A percentile compares a stretch with the other conserved stretches of the same genome.
phyloP scores from a whole-genome alignment of 1,140 invertebrate genomes.

The Argopecten irradians region DNA sequence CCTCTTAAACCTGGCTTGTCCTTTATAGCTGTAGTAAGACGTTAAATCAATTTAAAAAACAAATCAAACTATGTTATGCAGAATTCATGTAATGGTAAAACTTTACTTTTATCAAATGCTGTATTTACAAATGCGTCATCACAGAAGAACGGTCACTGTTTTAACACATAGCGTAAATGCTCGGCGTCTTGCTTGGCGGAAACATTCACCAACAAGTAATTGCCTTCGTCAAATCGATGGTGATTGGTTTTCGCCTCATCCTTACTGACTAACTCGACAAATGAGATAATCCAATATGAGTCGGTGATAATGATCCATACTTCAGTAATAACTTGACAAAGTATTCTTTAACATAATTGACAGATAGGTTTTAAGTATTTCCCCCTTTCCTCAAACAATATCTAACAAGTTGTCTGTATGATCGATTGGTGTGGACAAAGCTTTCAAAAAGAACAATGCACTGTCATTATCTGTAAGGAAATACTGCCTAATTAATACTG shows the following conservation, averaged over 20 bases:
- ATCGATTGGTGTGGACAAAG: not conserved
- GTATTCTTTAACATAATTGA: constrained; percentile 2
- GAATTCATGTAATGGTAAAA: no score
- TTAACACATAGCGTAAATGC: not conserved
- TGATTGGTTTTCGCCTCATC: not conserved
- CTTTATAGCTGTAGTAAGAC: no score
- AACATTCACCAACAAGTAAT: not conserved
- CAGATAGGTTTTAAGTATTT: constrained; percentile 12
- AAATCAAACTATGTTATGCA: no score
- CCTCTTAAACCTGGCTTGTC: no score
- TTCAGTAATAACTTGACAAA: not conserved
- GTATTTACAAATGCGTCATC: no score
- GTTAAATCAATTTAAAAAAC: no score
- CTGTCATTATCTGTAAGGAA: not conserved
- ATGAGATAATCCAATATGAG: not conserved
- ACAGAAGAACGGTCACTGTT: not conserved
- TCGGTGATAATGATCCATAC: not conserved
- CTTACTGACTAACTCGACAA: not conserved
- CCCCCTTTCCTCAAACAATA: not conserved
- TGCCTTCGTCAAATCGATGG: not conserved
- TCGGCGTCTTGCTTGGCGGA: not conserved
- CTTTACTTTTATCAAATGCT: no score
- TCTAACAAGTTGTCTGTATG: not conserved
- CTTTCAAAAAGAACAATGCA: not conserved
- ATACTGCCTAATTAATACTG: not conserved